A percentile compares a stretch with the other conserved stretches of the same genome.
Evolutionary conservation across 2,888 invertebrate species (phyloP).

Genomic region (Erpobdella octoculata): DNA sequence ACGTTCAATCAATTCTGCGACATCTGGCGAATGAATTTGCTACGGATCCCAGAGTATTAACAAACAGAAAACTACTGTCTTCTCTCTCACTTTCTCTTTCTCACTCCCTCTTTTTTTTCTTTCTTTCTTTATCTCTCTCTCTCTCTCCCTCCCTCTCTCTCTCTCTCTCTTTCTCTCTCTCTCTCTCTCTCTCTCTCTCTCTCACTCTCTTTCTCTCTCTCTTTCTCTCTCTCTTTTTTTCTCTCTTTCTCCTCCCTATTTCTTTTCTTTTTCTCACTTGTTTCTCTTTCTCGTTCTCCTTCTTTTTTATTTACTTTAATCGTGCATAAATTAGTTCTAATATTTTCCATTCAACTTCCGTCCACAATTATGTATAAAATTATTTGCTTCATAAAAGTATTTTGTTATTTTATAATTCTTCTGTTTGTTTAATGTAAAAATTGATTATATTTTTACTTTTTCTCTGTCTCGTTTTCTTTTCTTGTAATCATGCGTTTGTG

Average conservation of each 20-base stretch:
- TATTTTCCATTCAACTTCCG: neutral
- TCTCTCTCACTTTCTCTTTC: neutral
- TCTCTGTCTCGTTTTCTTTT: too few species aligned
- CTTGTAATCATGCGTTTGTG: too few species aligned
- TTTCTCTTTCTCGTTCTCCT: neutral
- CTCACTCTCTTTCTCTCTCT: neutral
- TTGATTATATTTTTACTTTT: too few species aligned
- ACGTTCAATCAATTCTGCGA: slow-evolving; percentile 11
- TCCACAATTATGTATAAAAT: neutral
- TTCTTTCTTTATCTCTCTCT: neutral
- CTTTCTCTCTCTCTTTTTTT: neutral
- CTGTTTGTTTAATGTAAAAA: too few species aligned
- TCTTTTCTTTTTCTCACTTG: neutral
- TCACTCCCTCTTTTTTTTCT: neutral
- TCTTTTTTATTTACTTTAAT: neutral
- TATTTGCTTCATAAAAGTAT: neutral
- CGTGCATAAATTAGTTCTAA: neutral
- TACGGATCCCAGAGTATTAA: slow-evolving; percentile 1
- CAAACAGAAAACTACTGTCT: neutral
- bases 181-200: slow-evolving; percentile 12
- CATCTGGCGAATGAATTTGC: slow-evolving; percentile 18
- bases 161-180: neutral
- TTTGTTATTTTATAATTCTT: too few species aligned
- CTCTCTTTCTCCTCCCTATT: neutral
- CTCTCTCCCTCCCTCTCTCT: neutral